Conservation (phyloP, 37 sponge, comb jelly and placozoan species). For the Hexactinellida sp. region DNA sequence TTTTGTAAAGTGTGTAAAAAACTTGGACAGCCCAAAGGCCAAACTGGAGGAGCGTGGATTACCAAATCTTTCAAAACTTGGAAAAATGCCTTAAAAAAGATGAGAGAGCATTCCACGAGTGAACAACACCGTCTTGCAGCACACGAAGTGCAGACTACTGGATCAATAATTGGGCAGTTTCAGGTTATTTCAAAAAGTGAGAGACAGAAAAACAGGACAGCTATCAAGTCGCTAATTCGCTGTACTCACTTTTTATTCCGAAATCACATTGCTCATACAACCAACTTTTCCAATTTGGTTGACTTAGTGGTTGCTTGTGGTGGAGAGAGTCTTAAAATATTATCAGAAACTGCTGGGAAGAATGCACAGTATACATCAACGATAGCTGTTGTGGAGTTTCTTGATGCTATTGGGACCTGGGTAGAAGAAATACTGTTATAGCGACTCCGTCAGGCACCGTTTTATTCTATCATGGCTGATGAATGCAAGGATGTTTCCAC, state of each 20-base stretch:
- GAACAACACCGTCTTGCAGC: not conserved
- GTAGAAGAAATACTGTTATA: not conserved
- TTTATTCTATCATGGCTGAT: not conserved
- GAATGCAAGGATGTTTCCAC: not conserved
- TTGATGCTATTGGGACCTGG: not conserved
- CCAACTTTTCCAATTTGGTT: not conserved
- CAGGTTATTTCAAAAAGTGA: not conserved
- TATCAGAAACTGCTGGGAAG: not conserved
- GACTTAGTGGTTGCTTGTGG: not conserved
- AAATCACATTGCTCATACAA: not conserved
- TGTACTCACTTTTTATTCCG: not conserved
- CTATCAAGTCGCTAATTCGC: not conserved
- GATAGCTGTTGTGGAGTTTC: not conserved
- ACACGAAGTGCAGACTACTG: not conserved
- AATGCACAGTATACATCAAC: not conserved
- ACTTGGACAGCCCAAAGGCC: not conserved
- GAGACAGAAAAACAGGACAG: constrained; percentile 68
- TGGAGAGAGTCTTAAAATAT: not conserved
- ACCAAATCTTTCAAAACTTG: not conserved
- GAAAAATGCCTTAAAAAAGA: not conserved
- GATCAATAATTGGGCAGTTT: not conserved
- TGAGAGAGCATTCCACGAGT: not conserved
- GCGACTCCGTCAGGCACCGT: not conserved
- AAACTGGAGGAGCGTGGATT: not conserved
- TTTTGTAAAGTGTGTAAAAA: not conserved